phyloP scores from a whole-genome alignment of 2,797 vertebrate genomes.

The Antrozous pallidus region DNA sequence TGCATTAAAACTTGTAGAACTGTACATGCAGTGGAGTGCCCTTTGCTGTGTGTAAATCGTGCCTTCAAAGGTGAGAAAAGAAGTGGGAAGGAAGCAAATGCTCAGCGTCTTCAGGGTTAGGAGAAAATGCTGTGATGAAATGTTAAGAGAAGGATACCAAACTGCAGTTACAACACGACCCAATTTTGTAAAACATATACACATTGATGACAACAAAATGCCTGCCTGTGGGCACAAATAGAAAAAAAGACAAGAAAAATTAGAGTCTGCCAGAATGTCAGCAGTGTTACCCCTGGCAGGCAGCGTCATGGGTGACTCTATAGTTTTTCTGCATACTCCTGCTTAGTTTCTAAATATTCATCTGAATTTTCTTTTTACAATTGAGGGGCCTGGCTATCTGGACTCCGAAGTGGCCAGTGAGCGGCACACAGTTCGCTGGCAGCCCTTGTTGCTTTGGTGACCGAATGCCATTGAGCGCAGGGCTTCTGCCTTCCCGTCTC shows the following conservation, averaged over 20 bases:
- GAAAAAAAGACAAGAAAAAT: not conserved
- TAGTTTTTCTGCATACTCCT: not conserved
- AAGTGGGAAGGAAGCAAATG: not conserved
- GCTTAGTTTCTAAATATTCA: not conserved
- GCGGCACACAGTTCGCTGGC: rapidly evolving
- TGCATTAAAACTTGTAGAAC: not conserved
- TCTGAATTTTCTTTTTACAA: not conserved
- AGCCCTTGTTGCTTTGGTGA: not conserved
- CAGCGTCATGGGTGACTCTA: not conserved
- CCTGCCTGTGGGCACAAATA: rapidly evolving
- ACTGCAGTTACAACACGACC: not conserved
- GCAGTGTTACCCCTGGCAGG: not conserved
- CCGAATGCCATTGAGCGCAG: rapidly evolving
- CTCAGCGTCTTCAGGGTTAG: not conserved
- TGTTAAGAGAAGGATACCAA: not conserved
- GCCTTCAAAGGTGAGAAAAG: not conserved
- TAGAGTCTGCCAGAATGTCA: too few species aligned
- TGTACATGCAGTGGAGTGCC: not conserved
- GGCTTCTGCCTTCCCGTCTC: not conserved
- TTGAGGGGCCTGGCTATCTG: not conserved
- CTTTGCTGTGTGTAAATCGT: not conserved
- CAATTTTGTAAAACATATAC: not conserved
- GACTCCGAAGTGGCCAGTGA: rapidly evolving
- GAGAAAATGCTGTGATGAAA: not conserved
- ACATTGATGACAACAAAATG: not conserved